Conservation (phyloP, 2,113 vertebrate species). For the Gavialis gangeticus region DNA sequence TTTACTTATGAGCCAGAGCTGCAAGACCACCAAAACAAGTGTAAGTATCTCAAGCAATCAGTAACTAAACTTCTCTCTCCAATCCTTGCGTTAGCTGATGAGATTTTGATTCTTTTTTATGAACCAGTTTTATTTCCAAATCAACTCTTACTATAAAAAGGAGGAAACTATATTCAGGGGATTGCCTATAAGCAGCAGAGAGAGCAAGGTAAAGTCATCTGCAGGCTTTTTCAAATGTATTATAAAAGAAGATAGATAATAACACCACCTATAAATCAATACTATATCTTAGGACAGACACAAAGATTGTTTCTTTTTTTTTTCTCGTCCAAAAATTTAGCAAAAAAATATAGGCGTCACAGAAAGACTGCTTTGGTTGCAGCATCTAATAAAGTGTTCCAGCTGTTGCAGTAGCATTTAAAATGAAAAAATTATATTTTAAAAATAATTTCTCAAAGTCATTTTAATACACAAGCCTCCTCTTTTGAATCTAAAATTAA, state of each 20-base stretch:
- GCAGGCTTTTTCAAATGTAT: neutral
- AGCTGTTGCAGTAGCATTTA: neutral
- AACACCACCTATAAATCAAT: neutral
- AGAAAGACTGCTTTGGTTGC: fast-evolving
- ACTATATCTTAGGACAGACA: neutral
- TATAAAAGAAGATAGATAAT: neutral
- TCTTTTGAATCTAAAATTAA: neutral
- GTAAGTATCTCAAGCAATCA: constrained; percentile 11
- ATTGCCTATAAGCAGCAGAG: neutral
- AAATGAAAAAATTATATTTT: neutral
- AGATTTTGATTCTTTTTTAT: neutral
- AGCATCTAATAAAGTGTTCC: neutral
- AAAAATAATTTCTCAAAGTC: neutral
- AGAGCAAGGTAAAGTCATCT: neutral
- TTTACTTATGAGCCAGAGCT: neutral
- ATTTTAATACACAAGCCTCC: neutral
- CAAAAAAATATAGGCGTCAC: neutral
- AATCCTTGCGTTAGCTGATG: neutral
- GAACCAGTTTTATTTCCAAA: neutral
- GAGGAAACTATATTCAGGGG: neutral
- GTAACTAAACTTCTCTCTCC: neutral
- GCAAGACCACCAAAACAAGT: neutral
- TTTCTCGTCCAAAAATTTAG: neutral
- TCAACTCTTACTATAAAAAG: fast-evolving
- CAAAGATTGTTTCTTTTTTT: fast-evolving